Base-by-base conservation (phyloP, 2,113 vertebrate species). In the Coracopsis vasa region DNA sequence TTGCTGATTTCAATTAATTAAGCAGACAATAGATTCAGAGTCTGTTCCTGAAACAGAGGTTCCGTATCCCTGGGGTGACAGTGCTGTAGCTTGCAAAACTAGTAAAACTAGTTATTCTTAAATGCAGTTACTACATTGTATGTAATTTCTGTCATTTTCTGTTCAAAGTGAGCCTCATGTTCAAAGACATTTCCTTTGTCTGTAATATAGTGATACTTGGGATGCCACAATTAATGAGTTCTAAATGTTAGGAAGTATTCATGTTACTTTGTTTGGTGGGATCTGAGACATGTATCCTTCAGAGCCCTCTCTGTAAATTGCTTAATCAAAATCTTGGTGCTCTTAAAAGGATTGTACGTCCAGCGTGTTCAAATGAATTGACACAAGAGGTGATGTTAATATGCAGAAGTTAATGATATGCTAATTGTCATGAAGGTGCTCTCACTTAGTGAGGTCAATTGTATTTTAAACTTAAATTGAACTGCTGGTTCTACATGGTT, bases 1-100 rank as follows among this genome's bases (percentile, higher is more conserved):
- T 69, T 89, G 64, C 74, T 84, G 82, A 94, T 86, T 89, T 92
- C 92, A 84, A 74, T 94, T 84, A 35, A 60, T 93, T 90, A 75
- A 83, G 51, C 25, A 71, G 84, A 88, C 64, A 54, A 47, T 72
- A 66, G 58, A 58, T 77, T 82, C 41, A 24, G 72, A 91, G 47
- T 54, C 83, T 80, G n/a, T 89, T 95, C 41, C 19, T 84, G 66
- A 79, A 89, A 89, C 56, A 75, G 50, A 67, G 64, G 79, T 78
- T 95, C 35, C 7, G 0, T 71, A 77, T 90, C 60, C 51, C 60
- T 15, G 6, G 64, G 79, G 60, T 65, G 87, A 90, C 74, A 82
- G 51, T 60, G 37, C 66, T 82, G 66, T 58, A 75, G 58, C 31
- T 82, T 95, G 82, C 39, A 88, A 74, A 93, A 71, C 58, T 90